phyloP scores from a whole-genome alignment of 2,797 vertebrate genomes.

The Arnoldichthys spilopterus region DNA sequence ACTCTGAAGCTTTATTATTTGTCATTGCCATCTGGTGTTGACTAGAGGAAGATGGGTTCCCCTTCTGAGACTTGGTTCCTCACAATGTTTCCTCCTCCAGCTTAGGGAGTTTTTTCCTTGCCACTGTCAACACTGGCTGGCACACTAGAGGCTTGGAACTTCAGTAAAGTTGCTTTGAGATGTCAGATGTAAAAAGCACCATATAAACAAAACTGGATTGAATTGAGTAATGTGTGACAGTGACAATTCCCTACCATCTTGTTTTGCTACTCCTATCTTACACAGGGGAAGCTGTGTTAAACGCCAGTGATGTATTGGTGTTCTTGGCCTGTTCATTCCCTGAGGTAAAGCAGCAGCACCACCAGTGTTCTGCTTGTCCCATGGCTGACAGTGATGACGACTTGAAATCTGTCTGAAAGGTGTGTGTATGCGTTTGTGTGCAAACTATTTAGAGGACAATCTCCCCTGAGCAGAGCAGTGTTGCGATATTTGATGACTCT shows the following conservation, averaged over 20 bases:
- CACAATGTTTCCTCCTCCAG: too few relatives aligned
- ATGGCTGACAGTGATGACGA: background rate
- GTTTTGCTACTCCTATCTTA: background rate
- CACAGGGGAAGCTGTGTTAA: background rate
- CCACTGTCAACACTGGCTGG: too few relatives aligned
- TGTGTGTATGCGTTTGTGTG: slow-evolving; percentile 6
- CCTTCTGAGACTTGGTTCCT: too few relatives aligned
- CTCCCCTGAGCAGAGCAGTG: slow-evolving; percentile 16
- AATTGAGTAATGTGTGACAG: background rate
- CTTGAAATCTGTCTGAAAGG: background rate
- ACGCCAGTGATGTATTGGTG: background rate
- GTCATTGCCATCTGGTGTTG: too few relatives aligned
- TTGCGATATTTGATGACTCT: slow-evolving; percentile 29
- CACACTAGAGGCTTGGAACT: too few relatives aligned
- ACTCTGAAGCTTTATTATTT: too few relatives aligned
- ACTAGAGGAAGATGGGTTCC: too few relatives aligned
- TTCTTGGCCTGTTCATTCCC: background rate
- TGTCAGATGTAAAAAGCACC: too few relatives aligned
- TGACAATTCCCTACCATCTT: background rate
- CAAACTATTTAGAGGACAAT: background rate
- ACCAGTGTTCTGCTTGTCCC: background rate
- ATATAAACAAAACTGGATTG: too few relatives aligned
- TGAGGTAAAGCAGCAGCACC: background rate
- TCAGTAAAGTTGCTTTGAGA: too few relatives aligned
- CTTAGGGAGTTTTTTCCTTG: too few relatives aligned